Evolutionary conservation across 2,888 invertebrate species (phyloP).

Genomic region (Ichneumon xanthorius): DNA sequence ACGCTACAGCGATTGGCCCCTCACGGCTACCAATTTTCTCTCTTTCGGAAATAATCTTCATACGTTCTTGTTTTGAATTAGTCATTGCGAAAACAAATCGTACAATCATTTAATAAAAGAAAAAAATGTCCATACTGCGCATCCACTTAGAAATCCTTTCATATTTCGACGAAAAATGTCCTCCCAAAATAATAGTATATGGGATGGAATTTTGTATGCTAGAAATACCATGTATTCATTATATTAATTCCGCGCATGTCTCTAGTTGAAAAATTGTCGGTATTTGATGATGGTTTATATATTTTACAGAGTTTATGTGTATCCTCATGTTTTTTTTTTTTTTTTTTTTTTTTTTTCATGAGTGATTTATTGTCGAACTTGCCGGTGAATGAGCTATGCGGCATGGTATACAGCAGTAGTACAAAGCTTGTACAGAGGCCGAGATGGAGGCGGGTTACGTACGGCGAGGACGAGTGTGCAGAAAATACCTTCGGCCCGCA

Average conservation of each 20-base stretch:
- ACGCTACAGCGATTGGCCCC: slow-evolving; percentile 8
- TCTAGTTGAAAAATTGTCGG: slow-evolving; percentile 20
- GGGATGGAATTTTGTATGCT: neutral
- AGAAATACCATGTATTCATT: neutral
- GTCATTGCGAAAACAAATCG: neutral
- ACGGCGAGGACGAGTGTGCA: slow-evolving; percentile 56
- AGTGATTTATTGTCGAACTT: slow-evolving; percentile 58
- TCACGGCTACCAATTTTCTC: slow-evolving; percentile 1
- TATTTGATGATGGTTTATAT: slow-evolving; percentile 51
- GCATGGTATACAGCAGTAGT: slow-evolving; percentile 37
- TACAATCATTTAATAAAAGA: neutral
- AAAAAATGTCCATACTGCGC: neutral
- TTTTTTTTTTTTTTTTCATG: slow-evolving; percentile 19
- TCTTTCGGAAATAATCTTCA: neutral
- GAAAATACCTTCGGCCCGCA: slow-evolving; percentile 17
- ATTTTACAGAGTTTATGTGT: slow-evolving; percentile 45
- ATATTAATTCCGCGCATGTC: neutral
- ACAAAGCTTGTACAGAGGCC: slow-evolving; percentile 48
- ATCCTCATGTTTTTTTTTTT: slow-evolving; percentile 19
- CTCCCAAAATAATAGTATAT: neutral
- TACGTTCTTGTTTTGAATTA: neutral
- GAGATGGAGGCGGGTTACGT: slow-evolving; percentile 57
- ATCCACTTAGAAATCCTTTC: neutral
- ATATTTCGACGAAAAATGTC: neutral
- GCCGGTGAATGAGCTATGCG: slow-evolving; percentile 44